Base-by-base conservation (phyloP, 2,797 vertebrate genomes). In the Nyctalus aviator region DNA sequence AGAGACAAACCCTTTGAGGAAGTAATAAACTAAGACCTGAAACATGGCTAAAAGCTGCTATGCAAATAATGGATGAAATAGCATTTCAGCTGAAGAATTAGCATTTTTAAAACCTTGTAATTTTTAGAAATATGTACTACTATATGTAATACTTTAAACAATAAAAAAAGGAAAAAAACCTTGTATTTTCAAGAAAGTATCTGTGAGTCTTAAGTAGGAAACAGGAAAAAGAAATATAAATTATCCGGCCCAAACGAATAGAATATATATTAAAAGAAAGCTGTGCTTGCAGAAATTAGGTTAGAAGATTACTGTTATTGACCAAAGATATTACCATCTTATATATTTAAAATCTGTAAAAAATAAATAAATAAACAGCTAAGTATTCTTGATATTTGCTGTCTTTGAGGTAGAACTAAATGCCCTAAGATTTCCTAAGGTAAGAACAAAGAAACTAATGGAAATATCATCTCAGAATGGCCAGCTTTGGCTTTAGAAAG, bases 111-210 rank as follows among this genome's bases (percentile, higher is more conserved):
- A 84, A 86, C 69, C 6, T 82, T 94, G 81, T 7, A 81, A 81
- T 87, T 88, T 91, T 32, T 79, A 73, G 27, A 8, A 46, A 62
- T 73, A 23, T 55, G 53, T 55, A 55, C 53, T 55, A 55, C 53
- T 55, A 55, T 55, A 55, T 23, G 8, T 55, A 55, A 55, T 55
- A 55, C 20, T 55, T 55, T 55, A 55, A 55, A 55, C 53, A 55
- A 55, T 23, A 21, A 21, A 55, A 55, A 21, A 9, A 9, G 9
- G 13, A 55, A 9, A 21, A 23, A 78, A 84, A 81, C 64, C 5
- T 84, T 94, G 81, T 8, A 81, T 86, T 87, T 88, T 91, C 55
- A 92, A 73, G 30, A 84, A 93, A 79, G 32, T 84, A 41, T 82
- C 35, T n/a, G 83, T 53, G 41, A 79, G 17, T 84, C 27, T 87